Conservation (phyloP, 2,797 vertebrate species). For the Mallotus villosus region DNA sequence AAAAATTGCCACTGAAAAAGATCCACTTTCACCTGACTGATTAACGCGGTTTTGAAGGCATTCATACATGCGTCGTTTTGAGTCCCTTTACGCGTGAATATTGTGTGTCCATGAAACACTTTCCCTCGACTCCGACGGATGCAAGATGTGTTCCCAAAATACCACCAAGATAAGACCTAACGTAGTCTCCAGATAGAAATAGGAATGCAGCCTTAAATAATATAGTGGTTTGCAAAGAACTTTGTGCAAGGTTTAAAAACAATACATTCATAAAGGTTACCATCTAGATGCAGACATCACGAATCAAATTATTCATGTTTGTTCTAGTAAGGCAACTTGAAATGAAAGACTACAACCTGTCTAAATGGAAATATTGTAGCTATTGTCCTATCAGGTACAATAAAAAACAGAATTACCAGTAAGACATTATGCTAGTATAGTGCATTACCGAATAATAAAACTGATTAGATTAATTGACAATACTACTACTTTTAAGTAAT, state of each 20-base stretch:
- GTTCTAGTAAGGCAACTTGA: too few relatives aligned
- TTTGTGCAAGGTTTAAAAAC: slow-evolving; percentile 25
- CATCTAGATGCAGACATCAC: neutral
- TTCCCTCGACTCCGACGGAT: slow-evolving; percentile 33
- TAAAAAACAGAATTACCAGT: too few relatives aligned
- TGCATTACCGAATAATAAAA: too few relatives aligned
- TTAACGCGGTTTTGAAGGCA: slow-evolving; percentile 7
- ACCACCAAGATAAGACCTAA: slow-evolving; percentile 37
- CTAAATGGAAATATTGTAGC: too few relatives aligned
- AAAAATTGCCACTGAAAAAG: slow-evolving; percentile 28
- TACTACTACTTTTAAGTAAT: too few relatives aligned
- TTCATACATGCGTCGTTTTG: slow-evolving; percentile 18
- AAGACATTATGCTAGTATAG: too few relatives aligned
- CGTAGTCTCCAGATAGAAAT: slow-evolving; percentile 56
- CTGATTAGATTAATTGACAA: too few relatives aligned
- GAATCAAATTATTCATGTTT: neutral
- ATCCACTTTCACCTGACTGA: slow-evolving; percentile 57
- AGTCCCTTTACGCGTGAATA: slow-evolving; percentile 22
- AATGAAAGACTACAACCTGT: too few relatives aligned
- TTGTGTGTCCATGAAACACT: slow-evolving; percentile 28
- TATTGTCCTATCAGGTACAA: too few relatives aligned
- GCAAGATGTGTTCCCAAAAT: slow-evolving; percentile 54
- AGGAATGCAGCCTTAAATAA: slow-evolving; percentile 60
- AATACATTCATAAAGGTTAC: too few relatives aligned
- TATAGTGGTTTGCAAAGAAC: slow-evolving; percentile 33